Evolutionary conservation across 1,140 invertebrate species (phyloP), one percentile per base, ranked within the genome.

Genomic region (Ceratitis capitata): DNA sequence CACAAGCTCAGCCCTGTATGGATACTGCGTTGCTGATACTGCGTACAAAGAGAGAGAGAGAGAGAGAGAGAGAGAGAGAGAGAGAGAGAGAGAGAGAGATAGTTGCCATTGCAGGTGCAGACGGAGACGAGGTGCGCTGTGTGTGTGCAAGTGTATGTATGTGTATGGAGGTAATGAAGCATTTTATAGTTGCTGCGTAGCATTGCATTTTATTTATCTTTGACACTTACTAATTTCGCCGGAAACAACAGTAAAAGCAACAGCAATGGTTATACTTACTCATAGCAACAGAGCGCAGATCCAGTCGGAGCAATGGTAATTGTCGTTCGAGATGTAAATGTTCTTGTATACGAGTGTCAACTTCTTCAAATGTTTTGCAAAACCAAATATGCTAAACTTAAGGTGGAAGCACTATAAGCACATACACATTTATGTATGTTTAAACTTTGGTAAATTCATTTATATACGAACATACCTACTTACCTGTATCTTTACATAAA

Each of bases 171-270:
- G 32, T 69, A 69, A 69, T 69, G 61, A 69, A 69, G 61, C 32
- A 19, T n/a, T n/a, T n/a, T n/a, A 32, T 69, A 19, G 61, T n/a
- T 5, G 61, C 61, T 69, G 61, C 32, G 0, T 69, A 32, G 61
- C 29, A n/a, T 69, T 69, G 61, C 61, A 69, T 69, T 69, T 69
- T 69, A 69, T 69, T 69, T 69, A 69, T 69, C 61, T 69, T 69
- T 69, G 61, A 69, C 61, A 69, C 61, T 69, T 69, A 39, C 61
- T 69, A 69, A 69, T 69, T 69, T 69, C 61, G 14, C 61, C 61
- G 61, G 61, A 69, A 69, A 69, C 32, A 61, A 26, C 26, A 61
- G 58, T 32, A 61, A 61, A 5, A 16, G 61, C 61, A 19, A 39
- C 61, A 69, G 39, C 61, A 69, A 64, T 12, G 35, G n/a, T n/a